phyloP scores from a whole-genome alignment of 2,888 invertebrate species.

The Tetrapedia diversipes region DNA sequence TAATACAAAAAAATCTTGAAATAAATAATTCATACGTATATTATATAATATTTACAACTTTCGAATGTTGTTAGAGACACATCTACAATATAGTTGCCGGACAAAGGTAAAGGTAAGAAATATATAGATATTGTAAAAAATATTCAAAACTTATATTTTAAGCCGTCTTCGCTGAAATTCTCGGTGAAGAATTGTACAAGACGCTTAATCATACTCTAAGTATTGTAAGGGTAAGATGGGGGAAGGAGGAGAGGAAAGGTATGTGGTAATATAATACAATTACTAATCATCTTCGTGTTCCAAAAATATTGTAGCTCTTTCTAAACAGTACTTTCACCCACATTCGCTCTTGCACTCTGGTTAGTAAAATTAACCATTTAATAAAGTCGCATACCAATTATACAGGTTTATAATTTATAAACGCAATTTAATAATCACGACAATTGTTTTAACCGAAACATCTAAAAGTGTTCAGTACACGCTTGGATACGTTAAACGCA shows the following conservation, averaged over 20 bases:
- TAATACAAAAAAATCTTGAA: slow-evolving; percentile 49
- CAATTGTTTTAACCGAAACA: slow-evolving; percentile 9
- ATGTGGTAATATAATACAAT: slow-evolving; percentile 66
- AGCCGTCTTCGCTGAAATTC: slow-evolving; percentile 78
- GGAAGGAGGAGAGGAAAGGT: slow-evolving; percentile 66
- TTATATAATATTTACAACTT: slow-evolving; percentile 48
- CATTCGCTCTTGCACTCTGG: slow-evolving; percentile 50
- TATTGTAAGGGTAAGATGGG: slow-evolving; percentile 75
- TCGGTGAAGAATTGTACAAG: slow-evolving; percentile 80
- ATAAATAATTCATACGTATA: slow-evolving; percentile 43
- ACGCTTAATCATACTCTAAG: slow-evolving; percentile 77
- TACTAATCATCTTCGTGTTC: slow-evolving; percentile 67
- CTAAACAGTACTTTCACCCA: slow-evolving; percentile 59
- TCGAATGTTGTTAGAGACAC: slow-evolving; percentile 27
- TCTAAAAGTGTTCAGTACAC: slow-evolving; percentile 13
- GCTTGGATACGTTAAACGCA: slow-evolving; percentile 21
- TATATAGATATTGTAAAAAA: slow-evolving; percentile 78
- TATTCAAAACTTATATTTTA: slow-evolving; percentile 83
- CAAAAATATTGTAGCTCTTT: slow-evolving; percentile 74
- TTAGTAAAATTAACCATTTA: slow-evolving; percentile 54
- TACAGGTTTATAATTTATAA: slow-evolving; percentile 48
- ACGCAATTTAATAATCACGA: slow-evolving; percentile 47
- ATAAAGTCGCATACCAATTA: slow-evolving; percentile 59
- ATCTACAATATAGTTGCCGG: slow-evolving; percentile 43
- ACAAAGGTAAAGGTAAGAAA: slow-evolving; percentile 63